Percentiles rank a stretch among this genome's conserved stretches.
These are phyloP conservation scores for Oxyteleia sp. DNA, from an alignment of 2,888 invertebrate species.

Conservation along the genomic window DNA sequence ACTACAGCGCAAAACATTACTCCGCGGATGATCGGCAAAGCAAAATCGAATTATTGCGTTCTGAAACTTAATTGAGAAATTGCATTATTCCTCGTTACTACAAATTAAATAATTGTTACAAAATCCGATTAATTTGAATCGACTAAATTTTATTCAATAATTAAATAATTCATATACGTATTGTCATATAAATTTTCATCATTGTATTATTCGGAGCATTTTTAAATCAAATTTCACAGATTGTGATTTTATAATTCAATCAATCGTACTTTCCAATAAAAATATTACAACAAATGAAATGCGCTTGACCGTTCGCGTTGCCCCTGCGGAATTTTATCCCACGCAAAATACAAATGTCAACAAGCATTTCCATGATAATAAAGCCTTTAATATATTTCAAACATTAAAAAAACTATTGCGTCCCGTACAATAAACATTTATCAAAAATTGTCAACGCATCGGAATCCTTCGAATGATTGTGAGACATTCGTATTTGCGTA, in stretches of 20 bases:
- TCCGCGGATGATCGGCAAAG: neutral
- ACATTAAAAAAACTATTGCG: conserved; percentile 18
- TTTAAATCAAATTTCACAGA: conserved; percentile 37
- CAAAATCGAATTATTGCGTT: neutral
- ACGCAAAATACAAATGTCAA: conserved; percentile 26
- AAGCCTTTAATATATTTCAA: conserved; percentile 16
- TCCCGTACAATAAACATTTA: conserved; percentile 27
- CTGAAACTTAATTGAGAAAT: neutral
- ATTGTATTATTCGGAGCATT: conserved; percentile 18
- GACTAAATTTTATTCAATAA: conserved; percentile 22
- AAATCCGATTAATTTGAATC: conserved; percentile 18
- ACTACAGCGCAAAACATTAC: neutral
- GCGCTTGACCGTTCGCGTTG: conserved; percentile 24
- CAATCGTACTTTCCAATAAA: conserved; percentile 29
- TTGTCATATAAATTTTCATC: neutral
- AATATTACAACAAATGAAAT: conserved; percentile 39
- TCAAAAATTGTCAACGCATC: conserved; percentile 35
- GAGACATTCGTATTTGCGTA: too few relatives aligned
- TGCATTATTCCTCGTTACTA: neutral
- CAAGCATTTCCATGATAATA: conserved; percentile 22
- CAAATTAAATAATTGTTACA: conserved; percentile 18
- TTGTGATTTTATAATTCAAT: conserved; percentile 36
- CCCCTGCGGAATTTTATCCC: conserved; percentile 17
- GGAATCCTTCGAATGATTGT: too few relatives aligned
- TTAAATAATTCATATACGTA: conserved; percentile 16